Evolutionary conservation across 2,113 vertebrate genomes (phyloP).

Genomic region (Sceloporus undulatus): DNA sequence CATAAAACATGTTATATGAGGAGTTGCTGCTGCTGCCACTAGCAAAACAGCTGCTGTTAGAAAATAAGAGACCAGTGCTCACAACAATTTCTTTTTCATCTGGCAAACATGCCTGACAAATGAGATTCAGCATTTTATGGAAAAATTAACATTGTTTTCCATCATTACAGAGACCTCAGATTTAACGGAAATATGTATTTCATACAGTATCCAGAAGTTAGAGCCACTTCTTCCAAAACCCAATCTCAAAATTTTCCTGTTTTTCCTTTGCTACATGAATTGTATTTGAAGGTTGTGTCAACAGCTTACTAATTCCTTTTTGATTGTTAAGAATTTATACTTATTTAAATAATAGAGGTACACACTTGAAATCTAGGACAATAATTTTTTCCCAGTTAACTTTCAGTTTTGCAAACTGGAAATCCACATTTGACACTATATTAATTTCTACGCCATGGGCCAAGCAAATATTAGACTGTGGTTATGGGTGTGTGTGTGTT

Average conservation of each 20-base stretch:
- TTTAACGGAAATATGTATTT: not conserved
- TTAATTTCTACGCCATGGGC: conserved; percentile 19
- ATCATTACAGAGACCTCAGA: not conserved
- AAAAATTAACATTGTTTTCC: conserved; percentile 22
- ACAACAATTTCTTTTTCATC: conserved; percentile 55
- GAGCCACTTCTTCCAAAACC: conserved; percentile 22
- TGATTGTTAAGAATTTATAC: conserved; percentile 33
- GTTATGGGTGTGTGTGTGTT: not conserved
- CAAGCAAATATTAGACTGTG: not conserved
- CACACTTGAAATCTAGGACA: conserved; percentile 21
- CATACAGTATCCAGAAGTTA: rapidly evolving
- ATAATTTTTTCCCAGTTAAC: conserved; percentile 6
- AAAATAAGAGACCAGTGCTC: conserved; percentile 57
- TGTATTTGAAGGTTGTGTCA: conserved; percentile 28
- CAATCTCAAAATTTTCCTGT: conserved; percentile 28
- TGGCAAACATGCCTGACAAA: conserved; percentile 33
- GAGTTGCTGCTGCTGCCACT: conserved; percentile 73
- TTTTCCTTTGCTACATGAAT: not conserved
- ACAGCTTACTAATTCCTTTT: conserved; percentile 1
- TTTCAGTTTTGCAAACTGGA: conserved; percentile 39
- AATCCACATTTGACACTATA: conserved; percentile 29
- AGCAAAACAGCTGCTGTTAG: conserved; percentile 70
- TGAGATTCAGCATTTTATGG: not conserved
- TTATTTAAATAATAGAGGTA: not conserved
- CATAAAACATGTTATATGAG: conserved; percentile 79